A percentile compares a stretch with the other conserved stretches of the same genome.
Evolutionary conservation across 1,140 invertebrate genomes (phyloP).

Genomic region (Parapsyche elsis): DNA sequence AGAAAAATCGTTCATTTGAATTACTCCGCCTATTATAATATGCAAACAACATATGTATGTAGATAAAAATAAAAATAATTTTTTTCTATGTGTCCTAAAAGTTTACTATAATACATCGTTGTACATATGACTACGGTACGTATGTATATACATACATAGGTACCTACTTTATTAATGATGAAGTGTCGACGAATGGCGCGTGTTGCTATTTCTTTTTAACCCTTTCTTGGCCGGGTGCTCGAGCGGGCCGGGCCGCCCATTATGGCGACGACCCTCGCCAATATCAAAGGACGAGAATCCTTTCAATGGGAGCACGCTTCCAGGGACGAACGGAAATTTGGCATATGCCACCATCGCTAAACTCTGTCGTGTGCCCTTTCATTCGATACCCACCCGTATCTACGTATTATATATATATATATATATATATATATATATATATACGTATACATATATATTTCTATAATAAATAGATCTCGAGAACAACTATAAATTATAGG

Average conservation of each 20-base stretch:
- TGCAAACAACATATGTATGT: too few relatives aligned
- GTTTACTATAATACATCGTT: too few relatives aligned
- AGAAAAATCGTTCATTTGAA: too few relatives aligned
- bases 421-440: background rate
- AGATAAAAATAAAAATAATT: too few relatives aligned
- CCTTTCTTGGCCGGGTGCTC: conserved; percentile 2
- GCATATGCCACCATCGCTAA: conserved; percentile 30
- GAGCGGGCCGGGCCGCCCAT: conserved; percentile 16
- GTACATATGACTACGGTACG: too few relatives aligned
- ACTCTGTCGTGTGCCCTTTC: conserved; percentile 14
- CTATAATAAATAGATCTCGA: background rate
- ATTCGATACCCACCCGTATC: background rate
- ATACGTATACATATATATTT: background rate
- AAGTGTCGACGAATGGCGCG: conserved; percentile 10
- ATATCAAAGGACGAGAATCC: background rate
- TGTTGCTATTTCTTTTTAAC: conserved; percentile 10
- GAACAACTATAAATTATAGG: background rate
- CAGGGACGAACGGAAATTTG: conserved; percentile 17
- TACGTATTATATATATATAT: background rate
- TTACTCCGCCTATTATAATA: too few relatives aligned
- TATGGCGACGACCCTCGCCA: conserved; percentile 6
- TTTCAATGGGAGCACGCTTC: conserved; percentile 34
- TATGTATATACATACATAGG: too few relatives aligned
- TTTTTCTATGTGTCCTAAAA: too few relatives aligned
- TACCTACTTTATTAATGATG: background rate